Percentiles rank a stretch among this genome's conserved stretches.
Evolutionary conservation across 2,113 vertebrate genomes (phyloP).

Genomic region (Arizona elegans): DNA sequence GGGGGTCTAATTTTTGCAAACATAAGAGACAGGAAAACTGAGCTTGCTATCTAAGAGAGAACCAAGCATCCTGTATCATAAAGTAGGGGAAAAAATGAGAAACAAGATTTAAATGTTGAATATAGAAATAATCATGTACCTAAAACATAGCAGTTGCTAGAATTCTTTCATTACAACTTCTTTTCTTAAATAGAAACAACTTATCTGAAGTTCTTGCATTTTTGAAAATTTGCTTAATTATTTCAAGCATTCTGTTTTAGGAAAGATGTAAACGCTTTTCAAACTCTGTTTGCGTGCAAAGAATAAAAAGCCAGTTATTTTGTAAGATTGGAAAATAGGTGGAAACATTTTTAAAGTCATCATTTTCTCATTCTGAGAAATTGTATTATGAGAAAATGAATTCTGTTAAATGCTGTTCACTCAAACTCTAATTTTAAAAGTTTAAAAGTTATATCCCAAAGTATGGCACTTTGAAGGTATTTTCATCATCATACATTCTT

Average conservation of each 20-base stretch:
- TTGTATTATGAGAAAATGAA: background rate
- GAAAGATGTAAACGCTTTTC: background rate
- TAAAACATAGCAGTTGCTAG: background rate
- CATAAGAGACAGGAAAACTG: background rate
- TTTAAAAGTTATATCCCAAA: constrained; percentile 34
- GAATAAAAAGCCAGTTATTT: background rate
- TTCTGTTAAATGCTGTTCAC: constrained; percentile 8
- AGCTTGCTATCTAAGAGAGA: background rate
- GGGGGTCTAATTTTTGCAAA: background rate
- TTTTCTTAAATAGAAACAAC: background rate
- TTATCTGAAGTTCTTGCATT: background rate
- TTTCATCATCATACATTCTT: constrained; percentile 26
- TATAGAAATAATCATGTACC: background rate
- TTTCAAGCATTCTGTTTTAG: background rate
- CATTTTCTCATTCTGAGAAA: background rate
- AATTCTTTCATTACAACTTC: background rate
- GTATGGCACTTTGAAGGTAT: background rate
- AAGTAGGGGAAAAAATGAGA: background rate
- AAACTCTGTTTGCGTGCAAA: background rate
- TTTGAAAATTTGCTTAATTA: background rate
- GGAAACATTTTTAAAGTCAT: background rate
- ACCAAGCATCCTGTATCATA: background rate
- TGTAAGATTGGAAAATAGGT: background rate
- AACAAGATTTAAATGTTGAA: background rate
- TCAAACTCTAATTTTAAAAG: constrained; percentile 13